These are phyloP conservation scores for Scomber scombrus DNA, from an alignment of 2,113 vertebrate genomes.

Conservation along the genomic window DNA sequence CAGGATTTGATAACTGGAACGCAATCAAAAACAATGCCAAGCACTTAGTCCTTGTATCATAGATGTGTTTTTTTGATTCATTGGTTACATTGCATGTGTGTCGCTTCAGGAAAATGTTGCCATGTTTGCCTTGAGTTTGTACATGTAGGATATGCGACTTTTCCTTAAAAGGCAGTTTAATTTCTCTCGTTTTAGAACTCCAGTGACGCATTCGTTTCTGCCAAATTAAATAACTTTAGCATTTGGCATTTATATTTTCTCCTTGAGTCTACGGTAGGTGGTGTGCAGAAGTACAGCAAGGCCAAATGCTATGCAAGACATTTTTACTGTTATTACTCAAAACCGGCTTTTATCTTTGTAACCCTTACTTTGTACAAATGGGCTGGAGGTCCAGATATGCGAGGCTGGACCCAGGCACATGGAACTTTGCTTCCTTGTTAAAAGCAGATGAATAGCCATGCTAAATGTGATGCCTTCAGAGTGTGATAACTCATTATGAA, in stretches of 20 bases:
- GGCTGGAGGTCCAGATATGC: constrained; percentile 59
- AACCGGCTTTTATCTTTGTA: constrained; percentile 66
- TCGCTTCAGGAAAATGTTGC: constrained; percentile 89
- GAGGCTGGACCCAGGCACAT: constrained; percentile 63
- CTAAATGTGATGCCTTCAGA: constrained; percentile 82
- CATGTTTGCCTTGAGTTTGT: constrained; percentile 92
- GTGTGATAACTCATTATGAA: constrained; percentile 70
- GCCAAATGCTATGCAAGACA: constrained; percentile 87
- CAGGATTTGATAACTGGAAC: constrained; percentile 78
- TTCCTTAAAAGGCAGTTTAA: constrained; percentile 69
- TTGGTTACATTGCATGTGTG: constrained; percentile 88
- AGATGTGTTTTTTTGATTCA: constrained; percentile 78
- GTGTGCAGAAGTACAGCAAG: constrained; percentile 67
- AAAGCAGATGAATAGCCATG: constrained; percentile 83
- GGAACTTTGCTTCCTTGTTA: constrained; percentile 68
- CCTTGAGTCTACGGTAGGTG: constrained; percentile 51
- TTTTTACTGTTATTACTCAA: constrained; percentile 65
- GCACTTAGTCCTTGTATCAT: constrained; percentile 83
- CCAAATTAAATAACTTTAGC: constrained; percentile 45
- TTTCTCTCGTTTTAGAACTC: constrained; percentile 39
- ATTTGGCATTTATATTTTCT: constrained; percentile 81
- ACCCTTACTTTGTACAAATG: constrained; percentile 75
- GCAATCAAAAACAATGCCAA: constrained; percentile 81
- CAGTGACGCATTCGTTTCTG: constrained; percentile 39
- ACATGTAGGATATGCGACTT: constrained; percentile 78